Conservation (phyloP, 2,113 vertebrate genomes). For the Polypterus senegalus region DNA sequence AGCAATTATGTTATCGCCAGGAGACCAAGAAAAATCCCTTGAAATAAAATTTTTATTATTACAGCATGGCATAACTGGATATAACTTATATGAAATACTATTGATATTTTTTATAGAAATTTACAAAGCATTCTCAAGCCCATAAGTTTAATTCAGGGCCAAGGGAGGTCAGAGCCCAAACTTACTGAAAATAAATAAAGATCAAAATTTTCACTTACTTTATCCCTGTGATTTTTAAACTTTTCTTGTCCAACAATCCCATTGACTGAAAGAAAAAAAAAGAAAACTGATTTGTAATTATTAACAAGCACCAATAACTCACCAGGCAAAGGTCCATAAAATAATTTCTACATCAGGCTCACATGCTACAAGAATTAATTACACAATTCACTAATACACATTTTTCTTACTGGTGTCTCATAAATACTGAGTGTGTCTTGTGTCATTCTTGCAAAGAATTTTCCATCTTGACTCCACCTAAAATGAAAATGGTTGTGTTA, state of each 20-base stretch:
- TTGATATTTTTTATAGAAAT: too few species aligned
- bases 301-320: background rate
- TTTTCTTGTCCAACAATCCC: constrained; percentile 96
- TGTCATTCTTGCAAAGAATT: constrained; percentile 96
- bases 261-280: constrained; percentile 64
- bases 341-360: background rate
- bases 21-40: constrained; percentile 98
- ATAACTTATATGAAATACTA: too few species aligned
- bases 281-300: background rate
- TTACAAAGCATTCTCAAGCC: too few species aligned
- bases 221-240: constrained; percentile 90
- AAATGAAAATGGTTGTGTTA: constrained; percentile 6
- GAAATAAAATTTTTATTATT: background rate
- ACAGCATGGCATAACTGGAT: too few species aligned
- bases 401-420: constrained; percentile 80
- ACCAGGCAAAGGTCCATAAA: background rate
- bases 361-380: background rate
- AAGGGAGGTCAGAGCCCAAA: too few species aligned
- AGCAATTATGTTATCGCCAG: constrained; percentile 92
- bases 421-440: constrained; percentile 91
- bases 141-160: too few species aligned
- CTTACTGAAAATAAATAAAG: background rate
- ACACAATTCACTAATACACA: background rate
- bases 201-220: constrained; percentile 55
- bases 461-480: constrained; percentile 96